A percentile compares a stretch with the other conserved stretches of the same genome.
phyloP scores from a whole-genome alignment of 2,113 vertebrate species.

The Dromiciops gliroides region DNA sequence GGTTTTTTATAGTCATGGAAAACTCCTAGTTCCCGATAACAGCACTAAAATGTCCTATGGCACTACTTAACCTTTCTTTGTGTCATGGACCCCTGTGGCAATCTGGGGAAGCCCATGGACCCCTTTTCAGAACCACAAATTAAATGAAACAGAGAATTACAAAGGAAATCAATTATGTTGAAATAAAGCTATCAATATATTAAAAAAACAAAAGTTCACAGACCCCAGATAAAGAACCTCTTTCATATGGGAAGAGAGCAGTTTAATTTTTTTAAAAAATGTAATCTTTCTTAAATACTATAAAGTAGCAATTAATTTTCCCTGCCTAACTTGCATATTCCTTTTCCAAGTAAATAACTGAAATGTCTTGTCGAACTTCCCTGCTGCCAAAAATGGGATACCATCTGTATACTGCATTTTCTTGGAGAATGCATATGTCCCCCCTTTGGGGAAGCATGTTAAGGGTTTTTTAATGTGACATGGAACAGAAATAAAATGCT shows the following conservation, averaged over 20 bases:
- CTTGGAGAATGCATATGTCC: constrained; percentile 73
- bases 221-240: neutral
- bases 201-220: neutral
- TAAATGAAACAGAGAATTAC: neutral
- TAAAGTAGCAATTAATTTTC: constrained; percentile 66
- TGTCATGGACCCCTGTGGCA: neutral
- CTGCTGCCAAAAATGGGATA: constrained; percentile 64
- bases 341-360: constrained; percentile 73
- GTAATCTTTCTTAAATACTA: neutral
- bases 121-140: neutral
- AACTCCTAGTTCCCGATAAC: constrained; percentile 13
- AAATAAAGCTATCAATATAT: neutral
- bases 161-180: neutral
- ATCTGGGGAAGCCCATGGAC: neutral
- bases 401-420: constrained; percentile 73
- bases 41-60: neutral
- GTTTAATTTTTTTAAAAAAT: constrained; percentile 5
- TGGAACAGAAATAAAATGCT: constrained; percentile 75
- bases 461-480: constrained; percentile 76
- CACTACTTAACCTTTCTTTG: neutral
- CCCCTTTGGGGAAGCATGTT: constrained; percentile 58
- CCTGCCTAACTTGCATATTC: constrained; percentile 62
- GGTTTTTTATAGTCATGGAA: constrained; percentile 20
- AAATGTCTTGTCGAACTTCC: constrained; percentile 61
- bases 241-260: neutral